Conservation (phyloP, 2,888 invertebrate species). For the Troides aeacus region DNA sequence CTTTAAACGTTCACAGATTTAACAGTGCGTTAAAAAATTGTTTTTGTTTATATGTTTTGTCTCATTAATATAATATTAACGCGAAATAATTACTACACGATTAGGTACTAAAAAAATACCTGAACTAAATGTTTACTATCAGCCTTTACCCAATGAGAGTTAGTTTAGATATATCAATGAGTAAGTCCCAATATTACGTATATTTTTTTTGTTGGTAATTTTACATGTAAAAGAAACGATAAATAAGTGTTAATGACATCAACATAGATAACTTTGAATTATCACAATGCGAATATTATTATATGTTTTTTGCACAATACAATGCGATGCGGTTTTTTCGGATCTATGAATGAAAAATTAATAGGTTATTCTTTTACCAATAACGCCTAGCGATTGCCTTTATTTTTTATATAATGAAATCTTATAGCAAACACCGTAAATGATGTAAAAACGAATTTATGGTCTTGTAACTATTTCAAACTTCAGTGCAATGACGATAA, state of each 20-base stretch:
- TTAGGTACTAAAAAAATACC: background rate
- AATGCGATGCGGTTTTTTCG: too few relatives aligned
- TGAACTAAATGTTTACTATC: background rate
- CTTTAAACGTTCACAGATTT: slow-evolving; percentile 31
- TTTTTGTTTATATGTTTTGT: too few relatives aligned
- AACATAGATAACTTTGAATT: too few relatives aligned
- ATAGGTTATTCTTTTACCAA: background rate
- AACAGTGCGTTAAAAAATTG: background rate
- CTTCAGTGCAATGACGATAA: too few relatives aligned
- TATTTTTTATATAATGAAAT: background rate
- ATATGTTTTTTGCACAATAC: background rate
- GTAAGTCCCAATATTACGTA: background rate
- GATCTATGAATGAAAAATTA: too few relatives aligned
- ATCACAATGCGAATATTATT: background rate
- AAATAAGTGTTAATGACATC: too few relatives aligned
- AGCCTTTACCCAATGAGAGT: too few relatives aligned
- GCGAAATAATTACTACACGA: too few relatives aligned
- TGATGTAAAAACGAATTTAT: background rate
- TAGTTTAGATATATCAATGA: too few relatives aligned
- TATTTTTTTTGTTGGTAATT: background rate
- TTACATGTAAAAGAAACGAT: too few relatives aligned
- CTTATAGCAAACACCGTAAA: background rate
- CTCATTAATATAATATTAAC: too few relatives aligned
- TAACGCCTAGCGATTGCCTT: background rate
- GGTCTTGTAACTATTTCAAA: background rate